Conservation (phyloP, 2,113 vertebrate genomes). For the Myocastor coypus region DNA sequence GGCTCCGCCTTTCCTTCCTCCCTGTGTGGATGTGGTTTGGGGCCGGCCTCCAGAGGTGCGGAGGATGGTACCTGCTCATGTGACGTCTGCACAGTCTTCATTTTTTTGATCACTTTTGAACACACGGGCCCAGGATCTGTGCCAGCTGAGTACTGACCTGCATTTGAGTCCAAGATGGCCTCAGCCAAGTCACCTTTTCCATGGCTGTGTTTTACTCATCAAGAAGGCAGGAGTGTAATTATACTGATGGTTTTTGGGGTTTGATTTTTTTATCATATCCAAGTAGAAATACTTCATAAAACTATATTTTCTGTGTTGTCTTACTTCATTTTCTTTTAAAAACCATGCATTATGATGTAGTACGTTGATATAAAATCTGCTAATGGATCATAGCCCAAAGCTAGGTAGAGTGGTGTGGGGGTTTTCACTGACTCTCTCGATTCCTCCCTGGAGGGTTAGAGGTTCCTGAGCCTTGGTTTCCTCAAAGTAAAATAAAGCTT, state of each 20-base stretch:
- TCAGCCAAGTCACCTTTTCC: fast-evolving
- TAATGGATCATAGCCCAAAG: background rate
- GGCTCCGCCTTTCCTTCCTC: background rate
- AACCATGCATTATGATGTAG: background rate
- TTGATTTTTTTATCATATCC: background rate
- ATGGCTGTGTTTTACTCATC: fast-evolving
- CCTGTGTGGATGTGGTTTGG: background rate
- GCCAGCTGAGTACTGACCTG: background rate
- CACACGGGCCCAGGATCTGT: background rate
- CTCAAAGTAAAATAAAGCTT: background rate
- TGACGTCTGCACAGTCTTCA: background rate
- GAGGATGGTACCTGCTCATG: fast-evolving
- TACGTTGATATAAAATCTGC: background rate
- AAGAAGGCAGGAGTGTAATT: background rate
- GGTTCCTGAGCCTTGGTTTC: background rate
- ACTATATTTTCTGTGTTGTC: background rate
- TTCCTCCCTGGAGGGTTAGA: background rate
- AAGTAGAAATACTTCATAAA: background rate
- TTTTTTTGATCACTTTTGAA: background rate
- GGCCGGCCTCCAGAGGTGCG: background rate
- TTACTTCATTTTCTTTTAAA: background rate
- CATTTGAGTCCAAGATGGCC: background rate
- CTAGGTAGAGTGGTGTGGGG: too few species aligned
- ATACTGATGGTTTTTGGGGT: background rate
- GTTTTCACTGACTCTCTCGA: background rate